Conservation (phyloP, 2,113 vertebrate species). For the Myotis davidii region DNA sequence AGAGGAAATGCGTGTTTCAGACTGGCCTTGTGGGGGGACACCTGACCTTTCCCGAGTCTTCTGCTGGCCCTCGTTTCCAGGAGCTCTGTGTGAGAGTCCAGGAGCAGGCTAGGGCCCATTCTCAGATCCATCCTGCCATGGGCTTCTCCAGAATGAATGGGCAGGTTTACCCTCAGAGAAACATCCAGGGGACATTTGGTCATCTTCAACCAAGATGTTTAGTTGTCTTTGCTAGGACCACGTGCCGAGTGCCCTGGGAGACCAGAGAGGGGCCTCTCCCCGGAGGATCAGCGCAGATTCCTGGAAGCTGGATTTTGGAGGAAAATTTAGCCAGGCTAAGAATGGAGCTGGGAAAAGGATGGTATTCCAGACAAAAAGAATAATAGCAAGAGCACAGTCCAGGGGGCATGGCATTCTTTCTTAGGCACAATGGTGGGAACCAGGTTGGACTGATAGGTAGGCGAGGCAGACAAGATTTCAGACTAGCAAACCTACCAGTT, state of each 20-base stretch:
- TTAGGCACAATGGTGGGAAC: neutral
- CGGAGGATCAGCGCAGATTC: neutral
- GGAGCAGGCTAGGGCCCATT: neutral
- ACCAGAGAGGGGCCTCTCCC: neutral
- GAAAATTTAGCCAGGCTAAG: neutral
- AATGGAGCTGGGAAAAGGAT: neutral
- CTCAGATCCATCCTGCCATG: neutral
- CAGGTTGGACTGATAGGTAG: neutral
- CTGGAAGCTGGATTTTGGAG: neutral
- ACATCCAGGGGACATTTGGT: neutral
- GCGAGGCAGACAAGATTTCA: neutral
- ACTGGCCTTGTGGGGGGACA: neutral
- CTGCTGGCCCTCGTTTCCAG: neutral
- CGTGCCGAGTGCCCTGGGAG: neutral
- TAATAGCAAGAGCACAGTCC: neutral
- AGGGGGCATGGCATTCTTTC: neutral
- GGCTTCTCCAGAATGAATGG: neutral
- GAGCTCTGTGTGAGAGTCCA: neutral
- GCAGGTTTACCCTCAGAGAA: neutral
- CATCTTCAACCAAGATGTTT: neutral
- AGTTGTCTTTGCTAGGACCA: neutral
- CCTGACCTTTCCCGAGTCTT: neutral
- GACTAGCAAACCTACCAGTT: neutral
- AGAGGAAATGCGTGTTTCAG: neutral
- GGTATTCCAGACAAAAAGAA: neutral